Evolutionary conservation across 2,113 vertebrate genomes (phyloP).

Genomic region (Solea solea): DNA sequence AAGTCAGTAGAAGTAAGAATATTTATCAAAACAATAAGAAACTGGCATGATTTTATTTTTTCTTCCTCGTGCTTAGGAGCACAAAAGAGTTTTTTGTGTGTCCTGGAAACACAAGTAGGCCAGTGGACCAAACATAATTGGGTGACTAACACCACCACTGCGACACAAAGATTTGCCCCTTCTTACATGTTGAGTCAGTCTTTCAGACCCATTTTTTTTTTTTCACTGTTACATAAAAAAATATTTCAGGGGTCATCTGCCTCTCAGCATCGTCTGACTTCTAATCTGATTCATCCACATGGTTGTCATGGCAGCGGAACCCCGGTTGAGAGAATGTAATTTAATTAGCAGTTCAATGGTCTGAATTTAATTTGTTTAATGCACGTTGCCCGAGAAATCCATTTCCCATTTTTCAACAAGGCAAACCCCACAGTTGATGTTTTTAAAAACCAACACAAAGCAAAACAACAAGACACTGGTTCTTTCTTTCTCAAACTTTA

Average conservation of each 20-base stretch:
- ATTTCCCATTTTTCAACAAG: neutral
- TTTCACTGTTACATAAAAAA: too few relatives aligned
- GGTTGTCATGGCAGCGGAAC: neutral
- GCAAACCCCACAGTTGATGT: neutral
- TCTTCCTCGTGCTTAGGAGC: too few relatives aligned
- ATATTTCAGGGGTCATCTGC: neutral
- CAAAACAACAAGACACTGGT: neutral
- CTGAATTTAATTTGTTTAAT: neutral
- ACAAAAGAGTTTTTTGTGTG: neutral
- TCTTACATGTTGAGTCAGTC: neutral
- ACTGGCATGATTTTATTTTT: too few relatives aligned
- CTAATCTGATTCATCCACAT: neutral
- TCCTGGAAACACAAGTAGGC: slow-evolving; percentile 9
- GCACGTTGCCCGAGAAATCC: neutral
- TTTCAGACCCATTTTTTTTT: slow-evolving; percentile 25
- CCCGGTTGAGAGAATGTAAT: neutral
- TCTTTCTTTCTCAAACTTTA: slow-evolving; percentile 48
- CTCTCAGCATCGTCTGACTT: neutral
- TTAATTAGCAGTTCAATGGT: neutral
- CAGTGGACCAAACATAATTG: slow-evolving; percentile 16
- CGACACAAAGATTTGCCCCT: neutral
- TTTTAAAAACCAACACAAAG: neutral
- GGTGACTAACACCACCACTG: neutral
- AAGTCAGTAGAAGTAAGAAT: neutral
- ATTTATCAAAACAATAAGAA: neutral